Base-by-base conservation (phyloP, 1,140 invertebrate genomes). In the Drosophila arizonae region DNA sequence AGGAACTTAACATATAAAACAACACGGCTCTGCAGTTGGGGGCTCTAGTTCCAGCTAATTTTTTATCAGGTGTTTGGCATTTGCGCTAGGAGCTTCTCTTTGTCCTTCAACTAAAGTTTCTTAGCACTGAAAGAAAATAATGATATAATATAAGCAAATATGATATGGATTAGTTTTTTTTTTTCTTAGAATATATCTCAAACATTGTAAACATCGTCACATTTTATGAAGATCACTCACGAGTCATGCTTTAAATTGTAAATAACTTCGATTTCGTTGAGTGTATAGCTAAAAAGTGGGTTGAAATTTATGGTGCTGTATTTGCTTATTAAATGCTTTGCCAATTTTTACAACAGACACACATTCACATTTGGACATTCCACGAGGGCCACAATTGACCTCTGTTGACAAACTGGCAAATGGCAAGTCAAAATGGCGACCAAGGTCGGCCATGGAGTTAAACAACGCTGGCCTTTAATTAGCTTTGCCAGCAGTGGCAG, bases 371-470 rank as follows among this genome's bases (percentile, higher is more conserved):
- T 9, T 67, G 45, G 46, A 30, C 50, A 36, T 73, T 30, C 56
- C 17, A 41, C 45, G 11, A 30, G 21, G 66, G 67, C 39, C 51
- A n/a, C 24, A 62, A 17, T 48, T 48, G 66, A 52, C 57, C 21
- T 54, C 66, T 45, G 79, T 85, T 85, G 82, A 85, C 81, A 85
- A 85, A 85, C 78, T 17, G 76, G 71, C 64, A 39, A 39, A 13
- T 75, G 26, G 15, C 33, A 30, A 77, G 75, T 73, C 79, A 69
- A 85, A 64, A 73, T 52, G 77, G 61, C 72, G 68, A 55, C 81
- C 68, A 73, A 73, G 71, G 71, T 72, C 82, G 67, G 81, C 13
- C 77, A 78, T 77, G 73, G 65, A 81, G 81, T 87, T 85, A 77
- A 64, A 51, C 43, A 51, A 63, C 57, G 33, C 68, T 41, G 28